Conservation (phyloP, 2,113 vertebrate species). For the Lates calcarifer region DNA sequence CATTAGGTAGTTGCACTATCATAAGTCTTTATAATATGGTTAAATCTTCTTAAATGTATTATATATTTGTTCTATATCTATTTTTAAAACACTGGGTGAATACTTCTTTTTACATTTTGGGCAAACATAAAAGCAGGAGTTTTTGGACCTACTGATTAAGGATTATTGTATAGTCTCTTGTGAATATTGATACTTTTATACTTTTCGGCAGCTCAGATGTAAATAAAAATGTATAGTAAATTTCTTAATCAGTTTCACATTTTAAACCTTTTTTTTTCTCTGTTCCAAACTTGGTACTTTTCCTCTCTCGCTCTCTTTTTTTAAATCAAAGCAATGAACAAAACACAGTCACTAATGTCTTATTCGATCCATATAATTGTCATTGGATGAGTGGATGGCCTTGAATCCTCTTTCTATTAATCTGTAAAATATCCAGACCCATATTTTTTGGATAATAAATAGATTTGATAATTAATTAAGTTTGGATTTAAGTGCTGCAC, state of each 20-base stretch:
- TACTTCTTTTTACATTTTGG: conserved; percentile 85
- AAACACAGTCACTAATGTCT: conserved; percentile 75
- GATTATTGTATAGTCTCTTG: conserved; percentile 90
- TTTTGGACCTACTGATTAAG: conserved; percentile 89
- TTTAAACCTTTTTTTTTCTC: conserved; percentile 81
- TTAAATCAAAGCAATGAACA: conserved; percentile 77
- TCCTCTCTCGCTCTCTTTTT: too few relatives aligned
- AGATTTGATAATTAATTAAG: conserved; percentile 34
- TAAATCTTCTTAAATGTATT: conserved; percentile 83
- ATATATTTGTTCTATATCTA: conserved; percentile 85
- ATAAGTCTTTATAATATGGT: conserved; percentile 77
- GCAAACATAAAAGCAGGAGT: conserved; percentile 83
- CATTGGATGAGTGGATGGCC: conserved; percentile 55
- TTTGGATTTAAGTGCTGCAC: conserved; percentile 66
- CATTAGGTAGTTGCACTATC: conserved; percentile 86
- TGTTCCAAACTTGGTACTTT: conserved; percentile 85
- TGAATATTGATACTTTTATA: conserved; percentile 92
- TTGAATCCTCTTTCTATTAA: conserved; percentile 49
- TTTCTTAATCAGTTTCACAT: conserved; percentile 89
- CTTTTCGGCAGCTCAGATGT: conserved; percentile 98
- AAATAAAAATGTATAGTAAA: conserved; percentile 95
- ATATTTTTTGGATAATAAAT: conserved; percentile 42
- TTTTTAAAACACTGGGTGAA: conserved; percentile 89
- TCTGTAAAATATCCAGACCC: conserved; percentile 42
- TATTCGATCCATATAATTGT: conserved; percentile 63